phyloP scores from a whole-genome alignment of 2,888 invertebrate species.

The Galerucella nymphaeae region DNA sequence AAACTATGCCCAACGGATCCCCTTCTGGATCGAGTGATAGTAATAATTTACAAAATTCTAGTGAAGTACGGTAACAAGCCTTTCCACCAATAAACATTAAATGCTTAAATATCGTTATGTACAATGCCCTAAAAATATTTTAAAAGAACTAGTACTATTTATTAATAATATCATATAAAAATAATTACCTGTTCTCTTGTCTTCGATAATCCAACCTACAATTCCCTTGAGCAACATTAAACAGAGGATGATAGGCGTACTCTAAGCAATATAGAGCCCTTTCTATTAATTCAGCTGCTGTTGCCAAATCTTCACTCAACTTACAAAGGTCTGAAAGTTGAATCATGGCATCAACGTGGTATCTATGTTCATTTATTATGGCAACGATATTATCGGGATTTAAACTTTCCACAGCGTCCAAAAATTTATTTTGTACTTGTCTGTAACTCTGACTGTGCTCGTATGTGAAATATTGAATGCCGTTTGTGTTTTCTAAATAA shows the following conservation, averaged over 20 bases:
- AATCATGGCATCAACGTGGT: slow-evolving; percentile 83
- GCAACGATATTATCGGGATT: slow-evolving; percentile 83
- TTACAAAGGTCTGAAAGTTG: slow-evolving; percentile 85
- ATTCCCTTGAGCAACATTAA: slow-evolving; percentile 79
- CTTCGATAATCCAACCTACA: slow-evolving; percentile 81
- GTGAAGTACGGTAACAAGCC: slow-evolving; percentile 86
- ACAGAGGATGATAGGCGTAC: slow-evolving; percentile 81
- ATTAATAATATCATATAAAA: background rate
- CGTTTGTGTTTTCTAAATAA: slow-evolving; percentile 68
- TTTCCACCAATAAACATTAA: slow-evolving; percentile 80
- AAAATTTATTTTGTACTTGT: slow-evolving; percentile 78
- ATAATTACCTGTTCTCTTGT: slow-evolving; percentile 79
- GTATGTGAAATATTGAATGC: slow-evolving; percentile 75
- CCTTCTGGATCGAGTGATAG: slow-evolving; percentile 79
- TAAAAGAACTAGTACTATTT: too few relatives aligned
- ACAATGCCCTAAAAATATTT: slow-evolving; percentile 72
- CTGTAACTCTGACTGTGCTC: slow-evolving; percentile 81
- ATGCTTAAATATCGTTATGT: slow-evolving; percentile 84
- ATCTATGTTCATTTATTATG: slow-evolving; percentile 79
- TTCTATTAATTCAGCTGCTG: slow-evolving; percentile 84
- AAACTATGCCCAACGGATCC: slow-evolving; percentile 81
- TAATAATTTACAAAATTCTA: slow-evolving; percentile 88
- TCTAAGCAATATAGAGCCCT: slow-evolving; percentile 82
- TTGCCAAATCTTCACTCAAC: slow-evolving; percentile 81
- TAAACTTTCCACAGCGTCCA: slow-evolving; percentile 81